A percentile compares a stretch with the other conserved stretches of the same genome.
phyloP scores from a whole-genome alignment of 2,113 vertebrate genomes.

The Nicator chloris region DNA sequence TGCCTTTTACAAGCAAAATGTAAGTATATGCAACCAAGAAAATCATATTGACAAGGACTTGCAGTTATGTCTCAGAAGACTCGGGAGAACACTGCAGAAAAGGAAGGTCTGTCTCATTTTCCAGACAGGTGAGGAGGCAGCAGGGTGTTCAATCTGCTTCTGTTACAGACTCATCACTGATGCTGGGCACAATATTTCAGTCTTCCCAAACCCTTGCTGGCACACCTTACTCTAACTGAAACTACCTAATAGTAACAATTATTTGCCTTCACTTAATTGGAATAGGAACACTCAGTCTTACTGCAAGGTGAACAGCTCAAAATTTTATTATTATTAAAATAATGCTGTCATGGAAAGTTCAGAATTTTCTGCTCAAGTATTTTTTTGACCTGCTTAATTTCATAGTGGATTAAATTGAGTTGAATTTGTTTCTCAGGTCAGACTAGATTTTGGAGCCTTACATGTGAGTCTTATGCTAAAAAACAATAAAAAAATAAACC shows the following conservation, averaged over 20 bases:
- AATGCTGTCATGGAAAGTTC: neutral
- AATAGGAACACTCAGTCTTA: neutral
- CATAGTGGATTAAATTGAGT: neutral
- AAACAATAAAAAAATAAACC: neutral
- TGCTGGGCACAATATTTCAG: neutral
- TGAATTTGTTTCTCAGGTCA: neutral
- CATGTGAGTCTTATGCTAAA: neutral
- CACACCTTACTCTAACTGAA: neutral
- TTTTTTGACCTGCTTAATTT: neutral
- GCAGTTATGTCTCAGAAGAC: neutral
- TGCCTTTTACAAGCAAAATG: neutral
- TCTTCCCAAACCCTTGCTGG: neutral
- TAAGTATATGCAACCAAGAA: neutral
- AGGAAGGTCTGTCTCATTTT: neutral
- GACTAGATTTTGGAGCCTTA: neutral
- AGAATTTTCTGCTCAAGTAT: neutral
- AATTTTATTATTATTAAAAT: neutral
- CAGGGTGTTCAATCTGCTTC: rapidly evolving
- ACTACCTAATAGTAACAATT: neutral
- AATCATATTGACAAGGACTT: neutral
- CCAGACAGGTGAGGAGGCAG: neutral
- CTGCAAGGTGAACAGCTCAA: neutral
- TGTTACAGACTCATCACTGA: neutral
- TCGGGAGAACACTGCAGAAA: neutral
- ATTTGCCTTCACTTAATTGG: neutral